Base-by-base conservation (phyloP, 2,113 vertebrate genomes). In the Centrocercus urophasianus region DNA sequence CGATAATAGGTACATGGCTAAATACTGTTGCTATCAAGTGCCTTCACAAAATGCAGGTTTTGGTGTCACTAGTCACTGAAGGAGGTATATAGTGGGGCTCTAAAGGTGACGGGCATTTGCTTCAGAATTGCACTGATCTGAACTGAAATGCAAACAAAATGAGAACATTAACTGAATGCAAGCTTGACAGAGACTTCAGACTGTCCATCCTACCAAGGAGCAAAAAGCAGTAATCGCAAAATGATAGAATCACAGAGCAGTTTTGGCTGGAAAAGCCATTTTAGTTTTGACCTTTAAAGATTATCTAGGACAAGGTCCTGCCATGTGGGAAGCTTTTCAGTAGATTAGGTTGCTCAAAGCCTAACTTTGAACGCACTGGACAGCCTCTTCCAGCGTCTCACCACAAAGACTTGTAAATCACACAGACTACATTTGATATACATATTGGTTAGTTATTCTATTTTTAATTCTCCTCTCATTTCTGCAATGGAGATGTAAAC, bases 1-100 rank as follows among this genome's bases (percentile, higher is more conserved):
- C 8, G 14, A 40, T 67, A 28, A 22, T 2, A 50, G 27, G 4
- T 45, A 5, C 32, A 28, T 0, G 1, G 19, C 9, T 56, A 48
- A 28, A 59, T 42, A 5, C 2, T 60, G 43, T 10, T 22, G 22
- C 24, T 67, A 11, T 30, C 42, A 81, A 38, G 17, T 13, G 25
- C 28, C 19, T 38, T 32, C 18, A 28, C 9, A 32, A 56, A 91
- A 50, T 7, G 1, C 19, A 50, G 4, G 7, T 34, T 48, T 50
- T 50, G 14, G 21, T 61, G 66, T 56, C 43, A 28, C 7, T 72
- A 36, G 21, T 16, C 17, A 52, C 17, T 30, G 38, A 66, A 71
- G 36, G 11, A 74, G 20, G 3, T 70, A 5, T 13, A 6, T 14
- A 22, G 22, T 21, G 34, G 4, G 8, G 2, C 15, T 65, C 22